Evolutionary conservation across 2,797 vertebrate species (phyloP).

Genomic region (Paguma larvata): DNA sequence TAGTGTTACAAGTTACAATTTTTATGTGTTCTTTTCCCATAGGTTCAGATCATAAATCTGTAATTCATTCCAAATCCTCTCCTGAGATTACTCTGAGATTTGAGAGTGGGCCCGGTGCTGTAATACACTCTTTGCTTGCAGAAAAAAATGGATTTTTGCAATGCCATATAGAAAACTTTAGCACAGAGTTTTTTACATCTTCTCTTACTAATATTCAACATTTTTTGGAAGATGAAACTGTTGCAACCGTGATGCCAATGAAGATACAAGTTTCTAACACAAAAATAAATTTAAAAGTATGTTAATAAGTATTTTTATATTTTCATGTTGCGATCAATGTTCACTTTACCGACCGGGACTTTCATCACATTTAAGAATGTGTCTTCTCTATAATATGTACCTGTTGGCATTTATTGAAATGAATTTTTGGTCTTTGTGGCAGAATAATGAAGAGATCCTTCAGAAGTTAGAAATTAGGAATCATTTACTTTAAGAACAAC

Average conservation of each 20-base stretch:
- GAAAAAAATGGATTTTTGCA: slow-evolving; percentile 97
- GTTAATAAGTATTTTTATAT: slow-evolving; percentile 79
- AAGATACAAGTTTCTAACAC: slow-evolving; percentile 95
- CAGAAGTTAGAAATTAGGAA: slow-evolving; percentile 42
- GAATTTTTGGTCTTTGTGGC: neutral
- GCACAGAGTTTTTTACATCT: slow-evolving; percentile 95
- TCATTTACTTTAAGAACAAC: slow-evolving; percentile 42
- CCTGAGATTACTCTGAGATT: slow-evolving; percentile 95
- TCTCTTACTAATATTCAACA: slow-evolving; percentile 95
- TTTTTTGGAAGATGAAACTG: slow-evolving; percentile 96
- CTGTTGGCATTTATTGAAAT: neutral
- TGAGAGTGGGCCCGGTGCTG: slow-evolving; percentile 94
- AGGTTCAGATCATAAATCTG: slow-evolving; percentile 89
- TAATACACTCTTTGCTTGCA: slow-evolving; percentile 93
- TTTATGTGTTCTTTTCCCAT: slow-evolving; percentile 76
- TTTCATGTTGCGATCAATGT: slow-evolving; percentile 49
- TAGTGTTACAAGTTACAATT: slow-evolving; percentile 59
- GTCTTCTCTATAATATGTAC: neutral
- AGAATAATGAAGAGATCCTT: neutral
- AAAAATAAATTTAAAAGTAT: slow-evolving; percentile 95
- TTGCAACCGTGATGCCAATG: slow-evolving; percentile 97
- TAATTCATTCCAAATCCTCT: slow-evolving; percentile 84
- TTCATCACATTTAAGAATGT: slow-evolving; percentile 25
- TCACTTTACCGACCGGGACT: neutral
- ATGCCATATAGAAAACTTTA: slow-evolving; percentile 94